Base-by-base conservation (phyloP, 2,797 vertebrate genomes). In the Acanthiza pusilla region DNA sequence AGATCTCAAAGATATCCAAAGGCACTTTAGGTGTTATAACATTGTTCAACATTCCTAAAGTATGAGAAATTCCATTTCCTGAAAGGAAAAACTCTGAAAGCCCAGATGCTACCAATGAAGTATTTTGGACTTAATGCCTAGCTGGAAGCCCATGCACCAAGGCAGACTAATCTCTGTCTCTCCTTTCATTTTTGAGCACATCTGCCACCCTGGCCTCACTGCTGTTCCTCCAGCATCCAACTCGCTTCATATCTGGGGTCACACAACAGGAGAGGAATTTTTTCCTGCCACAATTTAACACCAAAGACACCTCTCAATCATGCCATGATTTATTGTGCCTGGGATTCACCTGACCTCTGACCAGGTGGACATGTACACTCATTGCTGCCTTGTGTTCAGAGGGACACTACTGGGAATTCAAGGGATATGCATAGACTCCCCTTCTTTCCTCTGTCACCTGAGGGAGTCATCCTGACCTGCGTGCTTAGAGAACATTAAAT, bases 61-160 rank as follows among this genome's bases (percentile, higher is more conserved):
- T 27, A 63, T 57, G 62, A 86, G 18, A 74, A 77, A 47, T 54
- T 91, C 29, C 1, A 4, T 75, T 72, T 84, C 27, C 54, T 83
- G 62, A 72, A 81, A 58, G 48, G 4, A 81, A 63, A 86, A 65
- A 8, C 12, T 34, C 34, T 32, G 47, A 55, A 89, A 65, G 16
- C 7, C 7, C 13, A n/a, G 48, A 79, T 47, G 9, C 10, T 65
- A 71, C 16, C 65, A 74, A 0, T 17, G 26, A 51, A 77, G 9
- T 5, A 60, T 9, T 67, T 80, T 51, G 53, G 48, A 74, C 13
- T 66, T 85, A 51, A 55, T 57, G 40, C 29, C 27, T 48, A 20
- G 7, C 30, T 53, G n/a, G 50, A 92, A 1, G 0, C 3, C 25
- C 22, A 14, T 2, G 4, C 9, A 42, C 5, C 55, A 45, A 18